Base-by-base conservation (phyloP, 1,140 invertebrate species). In the Drosophila carrolli region DNA sequence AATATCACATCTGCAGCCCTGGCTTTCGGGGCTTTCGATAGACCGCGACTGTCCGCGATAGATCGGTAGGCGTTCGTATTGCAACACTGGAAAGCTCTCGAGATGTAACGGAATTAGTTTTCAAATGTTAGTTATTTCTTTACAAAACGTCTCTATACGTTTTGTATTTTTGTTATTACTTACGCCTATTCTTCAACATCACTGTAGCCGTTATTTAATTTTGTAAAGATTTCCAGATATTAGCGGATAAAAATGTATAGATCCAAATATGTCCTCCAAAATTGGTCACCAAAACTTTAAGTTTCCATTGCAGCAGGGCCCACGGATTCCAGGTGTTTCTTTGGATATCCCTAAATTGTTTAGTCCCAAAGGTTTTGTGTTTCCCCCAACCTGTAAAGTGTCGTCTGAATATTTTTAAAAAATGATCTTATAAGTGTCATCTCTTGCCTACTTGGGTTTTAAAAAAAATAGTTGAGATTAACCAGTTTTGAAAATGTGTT, bases 1-100 rank as follows among this genome's bases (percentile, higher is more conserved):
- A 54, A 57, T 70, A 71, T 68, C 50, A 40, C 43, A 35, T 4
- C 11, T 29, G 40, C 61, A 53, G 37, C 54, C 61, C 58, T 65
- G 40, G 32, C 40, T 16, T 7, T n/a, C 0, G 0, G 9, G 6
- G 29, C 50, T 65, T 66, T 65, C 37, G 46, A 66, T 65, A 41
- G 11, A 9, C 47, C 13, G 29, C 61, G 61, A 54, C 66, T 29
- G 61, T 4, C 47, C 13, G 29, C 61, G 61, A 54, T 68, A 38
- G 61, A 54, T 68, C 65, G 60, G 32, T 65, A 38, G 6, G 5
- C 40, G 23, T 8, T 5, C 13, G 2, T 7, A 13, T n/a, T 35
- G 16, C 38, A 11, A 14, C 23, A 14, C 23, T 29, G 23, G 1
- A 16, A 61, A 60, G 58, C 32, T 48, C 11, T 14, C 10, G 0